phyloP scores from a whole-genome alignment of 2,113 vertebrate species.

The Pachyramphus minor region DNA sequence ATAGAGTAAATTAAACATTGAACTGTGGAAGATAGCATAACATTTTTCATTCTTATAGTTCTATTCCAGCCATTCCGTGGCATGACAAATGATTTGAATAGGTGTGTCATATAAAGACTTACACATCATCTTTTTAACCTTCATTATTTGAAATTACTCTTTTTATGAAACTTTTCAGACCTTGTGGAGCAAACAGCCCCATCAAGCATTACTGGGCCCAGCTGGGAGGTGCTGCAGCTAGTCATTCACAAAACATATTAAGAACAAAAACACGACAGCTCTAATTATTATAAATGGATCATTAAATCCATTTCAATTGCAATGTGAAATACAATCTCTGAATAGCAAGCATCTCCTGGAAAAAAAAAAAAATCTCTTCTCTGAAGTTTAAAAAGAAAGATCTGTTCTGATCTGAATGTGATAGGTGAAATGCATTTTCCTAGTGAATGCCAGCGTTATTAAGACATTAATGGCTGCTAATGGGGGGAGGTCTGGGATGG shows the following conservation, averaged over 20 bases:
- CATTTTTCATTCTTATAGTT: neutral
- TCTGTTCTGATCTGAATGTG: neutral
- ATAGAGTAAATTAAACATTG: neutral
- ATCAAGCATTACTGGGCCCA: neutral
- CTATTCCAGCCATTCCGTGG: neutral
- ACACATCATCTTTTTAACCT: neutral
- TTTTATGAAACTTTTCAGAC: constrained; percentile 16
- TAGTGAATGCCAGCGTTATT: neutral
- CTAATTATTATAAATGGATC: constrained; percentile 53
- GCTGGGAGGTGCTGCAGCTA: constrained; percentile 27
- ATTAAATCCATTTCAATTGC: constrained; percentile 33
- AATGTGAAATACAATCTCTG: constrained; percentile 16
- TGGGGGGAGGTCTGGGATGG: neutral
- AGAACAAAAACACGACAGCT: neutral
- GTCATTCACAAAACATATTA: constrained; percentile 44
- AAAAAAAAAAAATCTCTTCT: neutral
- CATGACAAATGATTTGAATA: neutral
- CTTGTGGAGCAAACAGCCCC: neutral
- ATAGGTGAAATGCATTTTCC: constrained; percentile 17
- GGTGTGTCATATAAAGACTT: neutral
- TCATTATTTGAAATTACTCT: neutral
- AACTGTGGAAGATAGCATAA: neutral
- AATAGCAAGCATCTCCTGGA: neutral
- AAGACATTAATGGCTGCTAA: constrained; percentile 33
- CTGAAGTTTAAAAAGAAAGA: neutral